Percentiles rank a stretch among this genome's conserved stretches.
phyloP scores from a whole-genome alignment of 2,113 vertebrate species.

The Nothobranchius kuhntae region DNA sequence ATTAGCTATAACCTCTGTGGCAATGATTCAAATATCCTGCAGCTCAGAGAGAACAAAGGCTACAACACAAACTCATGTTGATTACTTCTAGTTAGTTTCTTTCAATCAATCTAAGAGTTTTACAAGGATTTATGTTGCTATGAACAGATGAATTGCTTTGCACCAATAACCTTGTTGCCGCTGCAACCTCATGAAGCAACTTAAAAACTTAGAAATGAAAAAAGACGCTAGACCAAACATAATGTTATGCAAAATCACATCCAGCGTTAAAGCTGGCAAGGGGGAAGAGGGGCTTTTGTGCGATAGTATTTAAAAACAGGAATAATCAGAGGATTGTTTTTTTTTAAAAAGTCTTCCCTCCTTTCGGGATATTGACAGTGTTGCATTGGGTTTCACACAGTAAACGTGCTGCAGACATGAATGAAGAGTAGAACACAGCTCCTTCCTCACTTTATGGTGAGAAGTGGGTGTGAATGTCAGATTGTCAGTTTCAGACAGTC shows the following conservation, averaged over 20 bases:
- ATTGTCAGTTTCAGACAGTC: conserved; percentile 28
- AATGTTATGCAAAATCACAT: neutral
- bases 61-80: too few species aligned
- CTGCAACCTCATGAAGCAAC: neutral
- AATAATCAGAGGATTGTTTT: conserved; percentile 3
- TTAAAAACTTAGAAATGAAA: neutral
- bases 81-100: too few species aligned
- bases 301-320: neutral
- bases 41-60: too few species aligned
- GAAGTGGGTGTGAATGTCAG: conserved; percentile 17
- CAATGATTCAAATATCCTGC: neutral
- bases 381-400: conserved; percentile 1
- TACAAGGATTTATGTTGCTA: too few species aligned
- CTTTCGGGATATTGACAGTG: neutral
- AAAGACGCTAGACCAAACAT: neutral
- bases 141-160: neutral
- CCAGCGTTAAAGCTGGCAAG: neutral
- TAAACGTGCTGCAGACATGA: conserved; percentile 6
- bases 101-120: too few species aligned
- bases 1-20: neutral
- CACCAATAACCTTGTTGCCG: neutral
- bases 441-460: conserved; percentile 5
- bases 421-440: conserved; percentile 5
- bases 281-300: neutral
- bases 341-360: neutral